These are phyloP conservation scores for Coelopa frigida DNA, from an alignment of 1,140 invertebrate genomes.

Conservation along the genomic window DNA sequence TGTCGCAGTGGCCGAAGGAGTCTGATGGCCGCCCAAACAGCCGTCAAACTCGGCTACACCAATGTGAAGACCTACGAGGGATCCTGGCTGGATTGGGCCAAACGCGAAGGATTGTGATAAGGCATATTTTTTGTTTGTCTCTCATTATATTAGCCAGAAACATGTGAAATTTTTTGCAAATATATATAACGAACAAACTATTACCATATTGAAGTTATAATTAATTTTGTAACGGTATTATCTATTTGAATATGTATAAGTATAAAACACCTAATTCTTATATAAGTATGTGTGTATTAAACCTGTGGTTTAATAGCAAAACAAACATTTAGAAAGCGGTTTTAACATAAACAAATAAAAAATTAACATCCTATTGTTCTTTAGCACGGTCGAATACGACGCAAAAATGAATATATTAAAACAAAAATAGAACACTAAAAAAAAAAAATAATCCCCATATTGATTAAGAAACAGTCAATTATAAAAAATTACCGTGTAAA, in stretches of 20 bases:
- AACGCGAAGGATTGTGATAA: constrained; percentile 47
- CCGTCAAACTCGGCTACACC: constrained; percentile 52
- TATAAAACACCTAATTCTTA: background rate
- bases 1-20: constrained; percentile 56
- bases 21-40: constrained; percentile 50
- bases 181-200: background rate
- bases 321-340: too few species aligned
- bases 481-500: too few species aligned
- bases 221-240: background rate
- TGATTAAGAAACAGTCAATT: too few species aligned
- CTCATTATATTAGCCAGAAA: background rate
- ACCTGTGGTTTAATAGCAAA: too few species aligned
- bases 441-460: too few species aligned
- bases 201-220: background rate
- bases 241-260: background rate
- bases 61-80: constrained; percentile 44
- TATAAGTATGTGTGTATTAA: background rate
- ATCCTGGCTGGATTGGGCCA: constrained; percentile 48
- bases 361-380: too few species aligned
- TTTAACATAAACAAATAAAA: too few species aligned
- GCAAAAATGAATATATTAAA: too few species aligned
- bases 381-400: too few species aligned
- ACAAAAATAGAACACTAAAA: too few species aligned
- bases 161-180: background rate
- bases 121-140: background rate